Conservation (phyloP, 2,113 vertebrate genomes). For the Ivindomyrus marchei region DNA sequence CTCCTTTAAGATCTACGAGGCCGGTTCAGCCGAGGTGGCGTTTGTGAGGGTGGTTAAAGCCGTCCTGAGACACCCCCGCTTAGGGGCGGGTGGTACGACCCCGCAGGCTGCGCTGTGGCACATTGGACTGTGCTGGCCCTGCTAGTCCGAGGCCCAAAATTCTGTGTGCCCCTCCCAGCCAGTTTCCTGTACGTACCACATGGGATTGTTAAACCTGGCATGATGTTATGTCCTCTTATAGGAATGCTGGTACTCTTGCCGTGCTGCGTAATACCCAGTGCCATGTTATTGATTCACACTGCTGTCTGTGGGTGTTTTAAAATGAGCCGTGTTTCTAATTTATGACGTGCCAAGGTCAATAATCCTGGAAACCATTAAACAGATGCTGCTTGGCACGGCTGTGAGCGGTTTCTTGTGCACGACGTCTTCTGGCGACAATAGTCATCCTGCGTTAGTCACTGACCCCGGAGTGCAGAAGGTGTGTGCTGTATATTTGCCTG, state of each 20-base stretch:
- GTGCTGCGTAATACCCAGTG: background rate
- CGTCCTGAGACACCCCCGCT: background rate
- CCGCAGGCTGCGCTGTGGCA: background rate
- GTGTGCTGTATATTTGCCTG: conserved; percentile 4
- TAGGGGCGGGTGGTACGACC: background rate
- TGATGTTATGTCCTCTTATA: background rate
- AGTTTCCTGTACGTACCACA: background rate
- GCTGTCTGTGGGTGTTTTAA: background rate
- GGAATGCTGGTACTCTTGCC: background rate
- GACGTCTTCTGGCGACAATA: background rate
- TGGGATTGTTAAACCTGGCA: background rate
- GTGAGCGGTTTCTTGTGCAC: background rate
- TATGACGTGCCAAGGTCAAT: background rate
- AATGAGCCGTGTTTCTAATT: background rate
- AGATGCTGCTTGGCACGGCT: background rate
- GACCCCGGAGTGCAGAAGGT: background rate
- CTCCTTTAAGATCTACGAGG: background rate
- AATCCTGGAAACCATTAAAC: background rate
- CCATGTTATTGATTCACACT: background rate
- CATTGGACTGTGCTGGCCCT: background rate
- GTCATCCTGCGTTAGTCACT: background rate
- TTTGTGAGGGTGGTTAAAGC: background rate
- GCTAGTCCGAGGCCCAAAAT: background rate
- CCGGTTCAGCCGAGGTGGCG: background rate
- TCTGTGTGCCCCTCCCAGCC: background rate